These are phyloP conservation scores for Epinotia bilunana DNA, from an alignment of 2,888 invertebrate genomes.

Conservation along the genomic window DNA sequence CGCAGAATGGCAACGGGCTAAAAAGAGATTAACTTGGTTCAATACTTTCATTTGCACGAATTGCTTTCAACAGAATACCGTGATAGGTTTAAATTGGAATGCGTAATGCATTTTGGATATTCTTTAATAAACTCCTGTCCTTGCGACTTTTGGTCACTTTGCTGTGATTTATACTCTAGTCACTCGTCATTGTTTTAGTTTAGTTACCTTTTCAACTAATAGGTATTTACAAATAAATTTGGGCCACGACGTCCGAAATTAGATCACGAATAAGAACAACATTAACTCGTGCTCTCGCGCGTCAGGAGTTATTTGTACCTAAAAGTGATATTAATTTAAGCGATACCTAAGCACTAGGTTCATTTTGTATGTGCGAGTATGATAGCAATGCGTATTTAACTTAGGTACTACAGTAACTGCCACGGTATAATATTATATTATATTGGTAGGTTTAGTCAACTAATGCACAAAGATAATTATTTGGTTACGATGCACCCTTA, in stretches of 20 bases:
- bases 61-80: constrained; percentile 24
- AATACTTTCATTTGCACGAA: constrained; percentile 8
- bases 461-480: constrained; percentile 56
- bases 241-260: constrained; percentile 52
- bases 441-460: constrained; percentile 60
- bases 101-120: constrained; percentile 29
- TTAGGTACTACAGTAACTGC: constrained; percentile 60
- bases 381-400: constrained; percentile 53
- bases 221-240: constrained; percentile 51
- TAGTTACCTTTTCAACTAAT: constrained; percentile 22
- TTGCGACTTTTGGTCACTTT: constrained; percentile 37
- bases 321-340: constrained; percentile 84
- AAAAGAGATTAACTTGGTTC: constrained; percentile 82
- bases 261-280: constrained; percentile 54
- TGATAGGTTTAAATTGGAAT: constrained; percentile 33
- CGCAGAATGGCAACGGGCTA: constrained; percentile 85
- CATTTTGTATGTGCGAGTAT: constrained; percentile 71
- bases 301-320: constrained; percentile 61
- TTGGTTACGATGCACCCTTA: constrained; percentile 55
- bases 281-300: constrained; percentile 46
- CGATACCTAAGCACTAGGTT: constrained; percentile 69
- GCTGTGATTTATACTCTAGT: constrained; percentile 68
- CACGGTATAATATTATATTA: constrained; percentile 63
- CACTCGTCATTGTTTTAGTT: constrained; percentile 49
- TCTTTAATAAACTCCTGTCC: constrained; percentile 13